phyloP scores from a whole-genome alignment of 1,140 invertebrate species.

The Drosophila biarmipes region DNA sequence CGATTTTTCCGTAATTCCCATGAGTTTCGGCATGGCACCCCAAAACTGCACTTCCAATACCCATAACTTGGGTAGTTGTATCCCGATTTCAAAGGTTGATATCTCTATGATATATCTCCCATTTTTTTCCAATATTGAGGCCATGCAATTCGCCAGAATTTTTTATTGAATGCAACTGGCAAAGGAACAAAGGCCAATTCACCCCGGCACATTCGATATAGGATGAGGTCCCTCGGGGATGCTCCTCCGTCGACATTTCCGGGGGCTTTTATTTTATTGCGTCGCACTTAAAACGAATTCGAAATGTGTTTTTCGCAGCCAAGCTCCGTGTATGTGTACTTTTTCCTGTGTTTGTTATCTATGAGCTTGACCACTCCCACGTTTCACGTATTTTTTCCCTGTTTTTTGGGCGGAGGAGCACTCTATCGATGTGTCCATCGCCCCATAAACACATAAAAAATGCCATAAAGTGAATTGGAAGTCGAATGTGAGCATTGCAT shows the following conservation, averaged over 20 bases:
- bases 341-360: conserved; percentile 6
- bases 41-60: no score
- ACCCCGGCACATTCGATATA: background rate
- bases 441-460: conserved; percentile 75
- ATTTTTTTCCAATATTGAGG: conserved; percentile 3
- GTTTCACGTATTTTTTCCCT: background rate
- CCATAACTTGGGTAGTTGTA: no score
- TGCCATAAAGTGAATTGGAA: conserved; percentile 81
- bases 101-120: no score
- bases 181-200: background rate
- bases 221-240: conserved; percentile 8
- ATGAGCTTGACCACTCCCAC: background rate
- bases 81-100: no score
- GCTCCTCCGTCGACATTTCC: conserved; percentile 27
- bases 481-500: conserved; percentile 62
- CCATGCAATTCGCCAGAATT: conserved; percentile 5
- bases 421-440: conserved; percentile 64
- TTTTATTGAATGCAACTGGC: conserved; percentile 27
- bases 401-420: background rate
- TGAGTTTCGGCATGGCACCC: no score
- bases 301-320: conserved; percentile 40
- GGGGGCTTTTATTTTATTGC: conserved; percentile 77
- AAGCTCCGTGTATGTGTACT: conserved; percentile 5
- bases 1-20: no score
- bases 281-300: conserved; percentile 75